Conservation (phyloP, 2,113 vertebrate species). For the Megatriorchis doriae region DNA sequence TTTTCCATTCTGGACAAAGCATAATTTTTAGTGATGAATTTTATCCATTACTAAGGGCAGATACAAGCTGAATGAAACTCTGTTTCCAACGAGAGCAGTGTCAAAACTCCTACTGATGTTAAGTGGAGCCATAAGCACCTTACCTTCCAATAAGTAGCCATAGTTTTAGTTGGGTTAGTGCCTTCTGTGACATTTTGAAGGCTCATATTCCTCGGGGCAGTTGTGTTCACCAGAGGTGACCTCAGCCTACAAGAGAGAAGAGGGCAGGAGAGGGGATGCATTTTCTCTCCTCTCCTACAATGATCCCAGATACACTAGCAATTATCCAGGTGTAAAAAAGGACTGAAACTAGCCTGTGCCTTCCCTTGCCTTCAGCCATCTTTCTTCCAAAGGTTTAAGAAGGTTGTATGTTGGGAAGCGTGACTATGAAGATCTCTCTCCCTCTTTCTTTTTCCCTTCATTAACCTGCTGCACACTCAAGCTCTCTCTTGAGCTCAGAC, state of each 20-base stretch:
- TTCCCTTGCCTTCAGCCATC: neutral
- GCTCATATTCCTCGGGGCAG: neutral
- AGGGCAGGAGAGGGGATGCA: neutral
- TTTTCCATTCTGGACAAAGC: neutral
- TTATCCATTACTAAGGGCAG: neutral
- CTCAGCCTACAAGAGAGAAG: neutral
- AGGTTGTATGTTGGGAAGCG: neutral
- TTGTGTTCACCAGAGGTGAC: neutral
- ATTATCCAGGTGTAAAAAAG: neutral
- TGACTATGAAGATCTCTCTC: neutral
- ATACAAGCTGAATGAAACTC: neutral
- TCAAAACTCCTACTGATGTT: neutral
- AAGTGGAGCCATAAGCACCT: neutral
- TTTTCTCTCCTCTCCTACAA: neutral
- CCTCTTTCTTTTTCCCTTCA: neutral
- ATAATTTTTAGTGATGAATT: neutral
- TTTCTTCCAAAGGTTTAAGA: neutral
- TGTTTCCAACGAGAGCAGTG: neutral
- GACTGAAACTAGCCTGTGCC: neutral
- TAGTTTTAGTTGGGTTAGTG: neutral
- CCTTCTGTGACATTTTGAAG: neutral
- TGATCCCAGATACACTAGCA: neutral
- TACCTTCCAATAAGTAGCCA: neutral
- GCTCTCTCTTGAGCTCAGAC: neutral
- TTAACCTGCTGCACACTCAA: neutral